A percentile compares a stretch with the other conserved stretches of the same genome.
Evolutionary conservation across 1,140 invertebrate species (phyloP).

Genomic region (Leptonema lineaticorne): DNA sequence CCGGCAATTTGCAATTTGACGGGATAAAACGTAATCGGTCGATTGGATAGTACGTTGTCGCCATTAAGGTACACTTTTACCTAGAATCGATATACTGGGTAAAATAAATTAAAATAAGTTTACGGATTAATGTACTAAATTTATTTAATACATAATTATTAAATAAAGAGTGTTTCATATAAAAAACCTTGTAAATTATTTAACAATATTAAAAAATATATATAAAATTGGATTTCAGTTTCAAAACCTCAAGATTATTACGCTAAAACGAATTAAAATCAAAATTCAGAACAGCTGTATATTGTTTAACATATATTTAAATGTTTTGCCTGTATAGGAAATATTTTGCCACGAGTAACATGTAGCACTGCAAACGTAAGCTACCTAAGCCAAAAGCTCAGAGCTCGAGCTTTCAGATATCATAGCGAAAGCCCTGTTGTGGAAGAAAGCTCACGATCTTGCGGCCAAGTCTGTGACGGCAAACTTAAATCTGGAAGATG

Average conservation of each 20-base stretch:
- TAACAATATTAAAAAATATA: too few species aligned
- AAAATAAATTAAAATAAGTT: too few species aligned
- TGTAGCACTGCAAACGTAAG: constrained; percentile 7
- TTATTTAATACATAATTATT: too few species aligned
- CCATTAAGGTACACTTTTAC: background rate
- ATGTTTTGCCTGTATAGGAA: background rate
- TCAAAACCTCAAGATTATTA: too few species aligned
- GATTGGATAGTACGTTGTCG: background rate
- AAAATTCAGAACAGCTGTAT: background rate
- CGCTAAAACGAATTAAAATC: too few species aligned
- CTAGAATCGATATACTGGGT: background rate
- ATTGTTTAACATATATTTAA: background rate
- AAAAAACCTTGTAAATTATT: too few species aligned
- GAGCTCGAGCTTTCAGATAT: constrained; percentile 32
- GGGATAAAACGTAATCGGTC: background rate
- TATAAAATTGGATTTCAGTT: too few species aligned
- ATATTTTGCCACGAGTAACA: background rate
- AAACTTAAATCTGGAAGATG: constrained; percentile 39
- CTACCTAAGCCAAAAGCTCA: constrained; percentile 27
- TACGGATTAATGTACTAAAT: too few species aligned
- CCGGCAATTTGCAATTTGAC: constrained; percentile 41
- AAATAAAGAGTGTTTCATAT: too few species aligned
- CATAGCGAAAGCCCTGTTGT: constrained; percentile 34
- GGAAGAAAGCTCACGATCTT: constrained; percentile 40
- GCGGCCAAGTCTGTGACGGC: constrained; percentile 35